Evolutionary conservation across 2,797 vertebrate genomes (phyloP), one percentile per base, ranked within the genome.

Genomic region (Clarias pachynema): DNA sequence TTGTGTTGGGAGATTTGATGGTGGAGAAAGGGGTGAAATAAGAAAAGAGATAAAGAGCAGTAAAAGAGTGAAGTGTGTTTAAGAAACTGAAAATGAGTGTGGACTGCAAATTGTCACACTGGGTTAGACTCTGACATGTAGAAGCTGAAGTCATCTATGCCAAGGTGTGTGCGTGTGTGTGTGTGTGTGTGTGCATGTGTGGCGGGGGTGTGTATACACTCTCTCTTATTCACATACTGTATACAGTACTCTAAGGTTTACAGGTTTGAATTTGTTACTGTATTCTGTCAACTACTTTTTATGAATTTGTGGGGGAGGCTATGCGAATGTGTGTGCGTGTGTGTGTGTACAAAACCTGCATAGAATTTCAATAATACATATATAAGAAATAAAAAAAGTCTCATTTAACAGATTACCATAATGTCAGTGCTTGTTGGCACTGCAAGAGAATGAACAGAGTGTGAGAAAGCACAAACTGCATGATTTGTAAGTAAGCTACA

Each of bases 31-130:
- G 68, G 56, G 73, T 70, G 65, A 70, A 86, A 62, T 24, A 29
- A 68, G 66, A 62, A 84, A 73, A 83, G 14, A 40, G 40, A n/a
- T 29, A 63, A 56, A 72, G 18, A n/a, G 70, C 24, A 57, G 12
- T 40, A 15, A 49, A 40, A 69, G 29, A 9, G 20, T 18, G 20
- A 77, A n/a, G 62, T 66, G 60, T 15, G 7, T 59, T 57, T 79
- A 31, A 73, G 78, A 79, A 86, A 66, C 26, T 59, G 81, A 70
- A 78, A 40, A 83, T 26, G 75, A 79, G 65, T 78, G 66, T 83
- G 31, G 74, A 75, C 65, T 86, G 59, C 49, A 57, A 80, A 60
- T 68, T 84, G 68, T 84, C 82, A 86, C 81, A 40, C 3, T 40
- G 40, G 49, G 49, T 79, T 86, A 80, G 5, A 44, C n/a, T 86